A percentile compares a stretch with the other conserved stretches of the same genome.
Evolutionary conservation across 2,797 vertebrate genomes (phyloP).

Genomic region (Chrosomus eos): DNA sequence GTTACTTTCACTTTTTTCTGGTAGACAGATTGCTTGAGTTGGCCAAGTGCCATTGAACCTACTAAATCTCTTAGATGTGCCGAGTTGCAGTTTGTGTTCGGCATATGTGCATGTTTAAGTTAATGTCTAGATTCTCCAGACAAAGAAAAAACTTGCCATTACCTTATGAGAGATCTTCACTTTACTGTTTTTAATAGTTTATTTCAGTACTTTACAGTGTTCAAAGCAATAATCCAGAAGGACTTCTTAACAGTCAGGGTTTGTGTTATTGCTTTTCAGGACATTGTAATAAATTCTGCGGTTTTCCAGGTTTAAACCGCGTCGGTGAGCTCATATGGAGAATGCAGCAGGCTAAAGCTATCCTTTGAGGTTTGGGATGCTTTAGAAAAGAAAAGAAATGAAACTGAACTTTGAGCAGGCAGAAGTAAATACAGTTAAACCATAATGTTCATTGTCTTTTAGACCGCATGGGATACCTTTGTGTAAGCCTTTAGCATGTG

Average conservation of each 20-base stretch:
- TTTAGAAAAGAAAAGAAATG: neutral
- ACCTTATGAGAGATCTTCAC: constrained; percentile 8
- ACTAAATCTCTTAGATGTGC: constrained; percentile 31
- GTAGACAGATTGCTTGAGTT: constrained; percentile 38
- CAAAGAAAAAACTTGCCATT: constrained; percentile 22
- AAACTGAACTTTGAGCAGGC: neutral
- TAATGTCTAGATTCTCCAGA: constrained; percentile 21
- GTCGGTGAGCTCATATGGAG: constrained; percentile 10
- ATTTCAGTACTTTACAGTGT: constrained; percentile 24
- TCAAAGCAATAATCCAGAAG: constrained; percentile 24
- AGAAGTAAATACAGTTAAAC: constrained; percentile 8
- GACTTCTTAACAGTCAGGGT: neutral
- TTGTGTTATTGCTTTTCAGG: constrained; percentile 13
- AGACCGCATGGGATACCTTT: constrained; percentile 49
- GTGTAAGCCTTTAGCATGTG: constrained; percentile 49
- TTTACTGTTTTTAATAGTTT: neutral
- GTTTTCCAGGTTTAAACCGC: constrained; percentile 32
- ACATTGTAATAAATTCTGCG: constrained; percentile 16
- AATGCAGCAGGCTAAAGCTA: constrained; percentile 22
- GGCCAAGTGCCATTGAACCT: constrained; percentile 46
- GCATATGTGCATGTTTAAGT: constrained; percentile 44
- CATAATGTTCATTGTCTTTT: constrained; percentile 24
- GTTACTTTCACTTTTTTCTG: constrained; percentile 25
- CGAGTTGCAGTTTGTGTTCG: constrained; percentile 24
- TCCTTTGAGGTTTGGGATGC: constrained; percentile 13